A percentile compares a stretch with the other conserved stretches of the same genome.
These are phyloP conservation scores for Sminthurinus aureus DNA, from an alignment of 2,888 invertebrate species.

Conservation along the genomic window DNA sequence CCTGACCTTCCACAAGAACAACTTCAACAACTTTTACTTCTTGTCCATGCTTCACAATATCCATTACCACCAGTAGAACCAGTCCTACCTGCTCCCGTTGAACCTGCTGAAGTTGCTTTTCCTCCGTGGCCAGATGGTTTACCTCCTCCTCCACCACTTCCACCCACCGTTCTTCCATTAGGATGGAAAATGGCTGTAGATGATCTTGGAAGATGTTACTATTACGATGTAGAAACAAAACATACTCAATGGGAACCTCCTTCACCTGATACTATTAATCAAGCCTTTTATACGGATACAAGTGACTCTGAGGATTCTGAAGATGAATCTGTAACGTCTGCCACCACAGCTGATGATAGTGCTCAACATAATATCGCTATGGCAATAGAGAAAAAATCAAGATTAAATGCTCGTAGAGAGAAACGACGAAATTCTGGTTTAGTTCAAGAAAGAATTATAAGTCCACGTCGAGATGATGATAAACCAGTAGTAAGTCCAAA, in stretches of 20 bases:
- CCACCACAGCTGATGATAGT: conserved; percentile 60
- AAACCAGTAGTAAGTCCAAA: conserved; percentile 73
- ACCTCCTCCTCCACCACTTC: conserved; percentile 63
- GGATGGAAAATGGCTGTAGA: conserved; percentile 89
- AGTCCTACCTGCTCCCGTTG: conserved; percentile 18
- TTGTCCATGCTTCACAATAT: conserved; percentile 49
- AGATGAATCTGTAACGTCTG: conserved; percentile 59
- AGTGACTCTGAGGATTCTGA: conserved; percentile 49
- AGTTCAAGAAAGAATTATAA: conserved; percentile 72
- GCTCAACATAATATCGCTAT: conserved; percentile 21
- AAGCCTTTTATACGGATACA: conserved; percentile 26
- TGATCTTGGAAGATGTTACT: conserved; percentile 84
- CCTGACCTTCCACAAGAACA: conserved; percentile 54
- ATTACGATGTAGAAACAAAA: conserved; percentile 84
- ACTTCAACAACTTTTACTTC: no score
- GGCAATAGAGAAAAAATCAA: conserved; percentile 33
- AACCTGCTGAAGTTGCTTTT: conserved; percentile 52
- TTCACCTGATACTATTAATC: conserved; percentile 34
- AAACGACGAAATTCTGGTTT: conserved; percentile 65
- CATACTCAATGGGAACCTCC: conserved; percentile 83
- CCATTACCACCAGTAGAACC: conserved; percentile 36
- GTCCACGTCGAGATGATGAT: conserved; percentile 82
- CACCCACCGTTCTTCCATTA: conserved; percentile 69
- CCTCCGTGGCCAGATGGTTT: conserved; percentile 57
- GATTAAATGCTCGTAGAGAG: conserved; percentile 49